Base-by-base conservation (phyloP, 2,797 vertebrate genomes). In the Falco cherrug region DNA sequence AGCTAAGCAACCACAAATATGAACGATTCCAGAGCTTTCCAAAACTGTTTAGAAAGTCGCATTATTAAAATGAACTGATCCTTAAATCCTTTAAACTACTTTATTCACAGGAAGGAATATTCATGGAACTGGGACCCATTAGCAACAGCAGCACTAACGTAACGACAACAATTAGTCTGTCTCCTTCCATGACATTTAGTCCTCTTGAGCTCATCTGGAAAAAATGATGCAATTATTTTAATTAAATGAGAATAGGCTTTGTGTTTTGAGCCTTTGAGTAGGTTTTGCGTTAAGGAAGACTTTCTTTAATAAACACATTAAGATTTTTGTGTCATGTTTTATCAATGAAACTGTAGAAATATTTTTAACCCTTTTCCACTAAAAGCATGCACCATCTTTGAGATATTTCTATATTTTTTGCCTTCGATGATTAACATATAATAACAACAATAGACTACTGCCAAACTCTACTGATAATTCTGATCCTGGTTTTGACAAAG, bases 211-310 rank as follows among this genome's bases (percentile, higher is more conserved):
- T 90, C 39, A 33, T 76, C 77, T 37, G 64, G 67, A 84, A 95
- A 83, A 88, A 51, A 54, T 25, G 15, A 69, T 84, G 84, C 47
- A 63, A 77, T 93, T 91, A 77, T 74, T 93, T 77, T 78, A 92
- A 94, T 88, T 76, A 87, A 85, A 37, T 82, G 75, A 93, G 83
- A 63, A 89, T 7, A 89, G 41, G 21, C 70, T 74, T 70, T 53
- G 31, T 84, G 89, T 59, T 84, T 84, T 68, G 79, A 91, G 76
- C 12, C 41, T 43, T 79, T 1, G 5, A 63, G 59, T 8, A 71
- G n/a, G 26, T 53, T 69, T 47, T 35, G 60, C 5, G 1, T 71
- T 53, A 48, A 56, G 63, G 63, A 85, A 85, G 69, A 31, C 7
- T 28, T 54, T 75, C 65, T 76, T 78, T 71, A 87, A 77, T 20